Evolutionary conservation across 2,113 vertebrate species (phyloP).

Genomic region (Nibea albiflora): DNA sequence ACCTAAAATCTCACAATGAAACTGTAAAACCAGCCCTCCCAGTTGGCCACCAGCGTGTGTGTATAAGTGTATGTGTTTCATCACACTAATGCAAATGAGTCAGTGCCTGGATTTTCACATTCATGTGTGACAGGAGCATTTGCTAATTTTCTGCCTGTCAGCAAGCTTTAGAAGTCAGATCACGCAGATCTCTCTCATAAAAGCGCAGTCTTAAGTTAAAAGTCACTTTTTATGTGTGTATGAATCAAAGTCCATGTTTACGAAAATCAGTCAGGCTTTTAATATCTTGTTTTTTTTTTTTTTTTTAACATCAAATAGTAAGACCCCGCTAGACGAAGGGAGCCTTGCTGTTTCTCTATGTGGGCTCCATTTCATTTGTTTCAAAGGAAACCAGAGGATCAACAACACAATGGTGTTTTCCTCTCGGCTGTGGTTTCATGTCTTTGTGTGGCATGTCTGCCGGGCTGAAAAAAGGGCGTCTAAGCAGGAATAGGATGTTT

Average conservation of each 20-base stretch:
- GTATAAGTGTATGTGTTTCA: background rate
- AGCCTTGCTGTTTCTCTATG: conserved; percentile 16
- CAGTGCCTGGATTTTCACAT: background rate
- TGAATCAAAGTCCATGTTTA: background rate
- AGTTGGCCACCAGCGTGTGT: conserved; percentile 23
- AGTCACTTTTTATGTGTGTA: background rate
- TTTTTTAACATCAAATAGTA: conserved; percentile 35
- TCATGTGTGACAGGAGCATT: background rate
- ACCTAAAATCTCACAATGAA: conserved; percentile 63
- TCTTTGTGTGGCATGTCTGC: conserved; percentile 56
- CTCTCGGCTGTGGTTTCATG: conserved; percentile 63
- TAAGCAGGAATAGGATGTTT: conserved; percentile 72
- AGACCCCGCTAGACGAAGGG: background rate
- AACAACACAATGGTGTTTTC: conserved; percentile 71
- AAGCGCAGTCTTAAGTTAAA: background rate
- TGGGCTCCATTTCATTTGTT: conserved; percentile 41
- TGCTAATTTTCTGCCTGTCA: background rate
- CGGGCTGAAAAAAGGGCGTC: conserved; percentile 14
- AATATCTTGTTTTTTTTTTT: conserved; percentile 12
- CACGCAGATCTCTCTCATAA: background rate
- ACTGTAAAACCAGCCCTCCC: conserved; percentile 67
- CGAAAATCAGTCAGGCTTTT: background rate
- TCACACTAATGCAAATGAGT: conserved; percentile 40
- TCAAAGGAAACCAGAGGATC: conserved; percentile 61
- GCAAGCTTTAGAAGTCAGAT: background rate